Evolutionary conservation across 53 echinoderm and acorn worm species (phyloP), one percentile per base, ranked within the genome.

Genomic region (Hippasteria phrygiana): DNA sequence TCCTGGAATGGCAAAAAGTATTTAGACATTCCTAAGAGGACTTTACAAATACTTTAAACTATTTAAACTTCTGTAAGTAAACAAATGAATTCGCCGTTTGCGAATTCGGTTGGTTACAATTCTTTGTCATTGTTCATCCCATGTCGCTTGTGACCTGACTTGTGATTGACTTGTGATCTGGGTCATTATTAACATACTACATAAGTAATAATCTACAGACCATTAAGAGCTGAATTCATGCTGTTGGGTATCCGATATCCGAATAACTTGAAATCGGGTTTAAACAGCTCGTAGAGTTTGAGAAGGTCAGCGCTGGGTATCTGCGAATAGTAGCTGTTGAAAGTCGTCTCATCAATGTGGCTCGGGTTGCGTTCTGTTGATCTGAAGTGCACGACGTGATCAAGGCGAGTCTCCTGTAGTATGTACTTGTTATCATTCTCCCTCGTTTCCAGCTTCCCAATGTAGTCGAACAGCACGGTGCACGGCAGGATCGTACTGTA

Each of bases 401-500:
- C 95, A 8, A 93, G 90, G 11, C 91, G 72, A 6, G 91, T 82
- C 73, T 85, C 79, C 14, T 93, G 50, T 48, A 95, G 78, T 29
- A 95, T 91, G 87, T 93, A 73, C 34, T 78, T 76, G 9, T 93
- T 85, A 48, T 95, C 95, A 36, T 80, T 79, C 33, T 91, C 79
- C 2, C 88, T 80, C 0, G 93, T 93, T 71, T 95, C 95, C 14
- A 93, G 45, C 55, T 93, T 95, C 26, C 93, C 95, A 34, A 95
- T 95, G 63, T 84, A 91, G 39, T 95, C 93, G 85, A 93, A 95
- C 8, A 89, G 41, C 17, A 95, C 75, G 0, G 85, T 71, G 54
- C 95, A 95, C 17, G 93, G 95, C 20, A 91, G 90, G 6, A 93
- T 87, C 88, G 93, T 93, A 45, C 89, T 72, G 62, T 93, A 88